Conservation (phyloP, 2,797 vertebrate genomes). For the Phyllotis vaccarum region DNA sequence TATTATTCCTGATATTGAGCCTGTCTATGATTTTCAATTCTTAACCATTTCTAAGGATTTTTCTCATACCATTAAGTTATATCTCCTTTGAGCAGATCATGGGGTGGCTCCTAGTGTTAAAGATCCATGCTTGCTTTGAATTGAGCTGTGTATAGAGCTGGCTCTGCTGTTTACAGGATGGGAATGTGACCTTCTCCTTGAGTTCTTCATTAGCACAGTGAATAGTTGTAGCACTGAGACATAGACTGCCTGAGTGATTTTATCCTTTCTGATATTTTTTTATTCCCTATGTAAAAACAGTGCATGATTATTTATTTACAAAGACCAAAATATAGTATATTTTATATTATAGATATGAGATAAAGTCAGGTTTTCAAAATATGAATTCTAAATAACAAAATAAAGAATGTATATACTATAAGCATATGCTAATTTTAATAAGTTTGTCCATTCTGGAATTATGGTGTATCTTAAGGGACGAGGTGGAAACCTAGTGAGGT, state of each 20-base stretch:
- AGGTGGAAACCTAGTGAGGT: not conserved
- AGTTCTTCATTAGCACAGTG: not conserved
- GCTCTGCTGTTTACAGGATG: not conserved
- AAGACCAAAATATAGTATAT: not conserved
- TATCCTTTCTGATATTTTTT: not conserved
- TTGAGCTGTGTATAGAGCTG: not conserved
- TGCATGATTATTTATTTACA: not conserved
- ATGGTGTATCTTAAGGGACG: not conserved
- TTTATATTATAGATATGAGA: not conserved
- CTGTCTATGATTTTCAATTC: not conserved
- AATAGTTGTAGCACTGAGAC: not conserved
- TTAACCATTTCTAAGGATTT: not conserved
- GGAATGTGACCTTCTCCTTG: not conserved
- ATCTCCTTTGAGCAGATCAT: not conserved
- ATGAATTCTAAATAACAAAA: not conserved
- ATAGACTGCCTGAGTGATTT: not conserved
- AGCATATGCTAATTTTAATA: not conserved
- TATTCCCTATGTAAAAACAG: not conserved
- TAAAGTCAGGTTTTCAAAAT: conserved; percentile 27
- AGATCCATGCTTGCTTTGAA: not conserved
- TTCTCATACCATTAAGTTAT: not conserved
- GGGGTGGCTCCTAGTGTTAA: not conserved
- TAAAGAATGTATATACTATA: not conserved
- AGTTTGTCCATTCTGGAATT: not conserved
- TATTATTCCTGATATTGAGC: not conserved